These are phyloP conservation scores for Sinocyclocheilus anshuiensis DNA, from an alignment of 2,113 vertebrate genomes.

Conservation along the genomic window DNA sequence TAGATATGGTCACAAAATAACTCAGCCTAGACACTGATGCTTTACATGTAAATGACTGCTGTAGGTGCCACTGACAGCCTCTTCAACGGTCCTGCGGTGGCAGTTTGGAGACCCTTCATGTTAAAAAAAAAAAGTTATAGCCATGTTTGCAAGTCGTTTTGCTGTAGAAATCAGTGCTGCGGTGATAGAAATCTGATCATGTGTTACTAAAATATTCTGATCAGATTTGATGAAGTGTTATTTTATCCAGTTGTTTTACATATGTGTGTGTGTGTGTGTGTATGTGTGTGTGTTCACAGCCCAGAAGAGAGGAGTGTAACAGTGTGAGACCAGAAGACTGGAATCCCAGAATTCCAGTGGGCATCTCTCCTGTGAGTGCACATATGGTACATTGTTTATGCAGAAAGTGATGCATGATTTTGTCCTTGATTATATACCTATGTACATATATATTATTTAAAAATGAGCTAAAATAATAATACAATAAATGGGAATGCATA, in stretches of 20 bases:
- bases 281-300: conserved; percentile 66
- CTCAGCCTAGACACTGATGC: conserved; percentile 50
- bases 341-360: conserved; percentile 81
- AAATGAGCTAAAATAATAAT: neutral
- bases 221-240: conserved; percentile 30
- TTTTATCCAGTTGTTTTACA: conserved; percentile 36
- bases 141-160: neutral
- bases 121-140: neutral
- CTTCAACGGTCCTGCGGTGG: neutral
- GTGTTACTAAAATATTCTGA: conserved; percentile 4
- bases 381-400: neutral
- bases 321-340: conserved; percentile 78
- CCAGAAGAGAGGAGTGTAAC: conserved; percentile 80
- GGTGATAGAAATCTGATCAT: conserved; percentile 8
- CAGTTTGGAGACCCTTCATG: neutral
- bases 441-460: neutral
- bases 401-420: neutral
- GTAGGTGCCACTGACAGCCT: neutral
- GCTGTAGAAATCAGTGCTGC: neutral
- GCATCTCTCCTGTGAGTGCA: conserved; percentile 79
- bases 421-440: neutral
- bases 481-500: no score
- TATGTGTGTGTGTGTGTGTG: conserved; percentile 31
- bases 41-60: conserved; percentile 28
- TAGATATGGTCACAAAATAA: conserved; percentile 54